Evolutionary conservation across 35 echinoderm and acorn worm genomes (phyloP), one percentile per base, ranked within the genome.

Genomic region (Anneissia japonica): DNA sequence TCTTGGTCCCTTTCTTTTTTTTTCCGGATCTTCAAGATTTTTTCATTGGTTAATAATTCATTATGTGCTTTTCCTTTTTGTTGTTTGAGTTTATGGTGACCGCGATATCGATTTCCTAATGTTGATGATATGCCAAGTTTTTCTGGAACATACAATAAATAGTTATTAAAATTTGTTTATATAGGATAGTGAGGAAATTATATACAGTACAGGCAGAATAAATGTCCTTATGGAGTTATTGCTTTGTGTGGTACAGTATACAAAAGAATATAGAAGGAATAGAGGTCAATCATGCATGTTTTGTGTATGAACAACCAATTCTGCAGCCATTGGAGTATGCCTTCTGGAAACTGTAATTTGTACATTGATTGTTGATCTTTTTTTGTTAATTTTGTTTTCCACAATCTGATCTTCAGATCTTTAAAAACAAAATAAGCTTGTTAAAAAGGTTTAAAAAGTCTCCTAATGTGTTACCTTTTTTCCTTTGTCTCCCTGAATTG

Each of bases 1-100:
- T 76, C 38, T 37, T 32, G 32, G 6, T 90, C 28, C n/a, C 74
- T 40, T 31, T 39, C 73, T 73, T 76, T 83, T 28, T 76, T 78
- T 34, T 84, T 84, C 37, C 88, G 73, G 0, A 38, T 21, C 64
- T 90, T 83, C 74, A 84, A 33, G 51, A 90, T 84, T 81, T 90
- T 46, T 32, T 83, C 80, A 21, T 84, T 75, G 7, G 17, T 76
- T 39, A 72, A 31, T 33, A 90, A 33, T 64, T 84, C 80, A 38
- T 33, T 64, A 13, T 72, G 35, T 34, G 26, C 37, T 26, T 51
- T 78, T n/a, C 38, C 36, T 29, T 37, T 37, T 11, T 80, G 35
- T 43, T 64, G 36, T 29, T 35, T 82, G 41, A 38, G 43, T 26
- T 38, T 32, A 31, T 82, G n/a, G 38, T 77, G 36, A 7, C 35